These are phyloP conservation scores for Mechanitis messenoides DNA, from an alignment of 2,888 invertebrate genomes.

Conservation along the genomic window DNA sequence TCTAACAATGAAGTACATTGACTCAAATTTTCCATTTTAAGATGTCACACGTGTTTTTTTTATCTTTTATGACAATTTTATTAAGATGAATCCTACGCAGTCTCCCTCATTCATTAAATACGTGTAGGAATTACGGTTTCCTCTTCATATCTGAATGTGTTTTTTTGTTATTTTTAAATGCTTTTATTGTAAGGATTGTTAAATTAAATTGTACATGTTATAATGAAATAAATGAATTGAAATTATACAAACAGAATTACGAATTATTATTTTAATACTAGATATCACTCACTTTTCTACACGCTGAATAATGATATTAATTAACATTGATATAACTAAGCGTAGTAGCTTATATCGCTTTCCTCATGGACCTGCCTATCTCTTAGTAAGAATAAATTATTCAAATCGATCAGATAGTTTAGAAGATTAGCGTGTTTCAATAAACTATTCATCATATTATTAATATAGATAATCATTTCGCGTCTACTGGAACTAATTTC, in stretches of 20 bases:
- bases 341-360: no score
- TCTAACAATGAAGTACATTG: conserved; percentile 50
- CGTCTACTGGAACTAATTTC: conserved; percentile 30
- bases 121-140: conserved; percentile 31
- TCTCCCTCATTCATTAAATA: conserved; percentile 59
- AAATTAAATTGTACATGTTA: no score
- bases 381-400: no score
- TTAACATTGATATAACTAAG: no score
- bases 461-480: conserved; percentile 19
- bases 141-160: conserved; percentile 15
- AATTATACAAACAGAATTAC: neutral
- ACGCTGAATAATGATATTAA: no score
- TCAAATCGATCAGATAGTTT: no score
- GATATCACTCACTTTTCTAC: no score
- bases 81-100: conserved; percentile 59
- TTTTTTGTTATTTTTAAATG: conserved; percentile 14
- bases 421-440: no score
- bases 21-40: conserved; percentile 41
- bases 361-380: no score
- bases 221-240: no score
- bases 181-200: neutral
- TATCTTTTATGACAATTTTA: conserved; percentile 69
- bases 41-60: conserved; percentile 41
- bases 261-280: no score
- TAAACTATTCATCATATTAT: conserved; percentile 7